Percentiles rank a stretch among this genome's conserved stretches.
Conservation (phyloP, 2,888 invertebrate genomes). For the Sabatieria punctata region DNA sequence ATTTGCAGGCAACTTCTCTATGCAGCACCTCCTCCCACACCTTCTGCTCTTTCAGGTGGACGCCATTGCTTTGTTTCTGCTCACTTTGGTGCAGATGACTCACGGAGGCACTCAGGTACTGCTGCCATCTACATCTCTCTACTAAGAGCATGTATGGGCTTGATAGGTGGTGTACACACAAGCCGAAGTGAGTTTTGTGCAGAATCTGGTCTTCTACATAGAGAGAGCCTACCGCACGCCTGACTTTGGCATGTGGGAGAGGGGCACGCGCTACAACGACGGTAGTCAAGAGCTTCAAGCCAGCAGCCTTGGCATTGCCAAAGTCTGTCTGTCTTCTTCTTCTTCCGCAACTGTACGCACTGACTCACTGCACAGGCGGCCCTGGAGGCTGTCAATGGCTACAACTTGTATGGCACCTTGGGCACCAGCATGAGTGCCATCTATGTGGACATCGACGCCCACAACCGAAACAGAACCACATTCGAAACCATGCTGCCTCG, state of each 20-base stretch:
- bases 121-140: not conserved
- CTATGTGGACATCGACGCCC: constrained; percentile 97
- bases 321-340: constrained; percentile 10
- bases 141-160: not conserved
- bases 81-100: constrained; percentile 94
- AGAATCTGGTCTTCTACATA: constrained; percentile 96
- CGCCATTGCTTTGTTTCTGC: constrained; percentile 74
- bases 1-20: no score
- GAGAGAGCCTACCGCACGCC: constrained; percentile 94
- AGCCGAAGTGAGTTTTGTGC: constrained; percentile 94
- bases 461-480: constrained; percentile 92
- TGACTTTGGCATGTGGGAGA: constrained; percentile 98
- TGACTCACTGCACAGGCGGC: constrained; percentile 54
- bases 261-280: constrained; percentile 86
- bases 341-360: not conserved
- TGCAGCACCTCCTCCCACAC: no score
- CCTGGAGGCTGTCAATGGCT: constrained; percentile 92
- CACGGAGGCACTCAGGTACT: constrained; percentile 67
- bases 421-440: constrained; percentile 96
- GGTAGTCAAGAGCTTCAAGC: constrained; percentile 96
- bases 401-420: constrained; percentile 88
- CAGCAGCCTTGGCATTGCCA: constrained; percentile 37
- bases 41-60: constrained; percentile 77
- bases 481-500: constrained; percentile 93
- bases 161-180: constrained; percentile 74